Percentiles rank a stretch among this genome's conserved stretches.
These are phyloP conservation scores for Sphinx pinastri DNA, from an alignment of 2,888 invertebrate species.

Conservation along the genomic window DNA sequence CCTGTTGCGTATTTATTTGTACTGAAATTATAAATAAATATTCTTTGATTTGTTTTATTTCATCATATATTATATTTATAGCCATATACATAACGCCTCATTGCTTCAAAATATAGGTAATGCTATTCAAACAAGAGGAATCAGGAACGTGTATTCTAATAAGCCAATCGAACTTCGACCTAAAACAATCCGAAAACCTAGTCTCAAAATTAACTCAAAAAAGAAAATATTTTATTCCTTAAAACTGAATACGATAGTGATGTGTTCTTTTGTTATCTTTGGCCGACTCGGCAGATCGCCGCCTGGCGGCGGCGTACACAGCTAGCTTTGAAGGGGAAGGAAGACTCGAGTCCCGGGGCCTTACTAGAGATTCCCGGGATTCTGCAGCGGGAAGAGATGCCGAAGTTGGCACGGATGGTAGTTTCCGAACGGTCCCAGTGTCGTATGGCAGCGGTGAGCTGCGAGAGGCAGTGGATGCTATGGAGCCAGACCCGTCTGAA, in stretches of 20 bases:
- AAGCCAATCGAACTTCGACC: not conserved
- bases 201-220: not conserved
- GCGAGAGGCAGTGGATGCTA: constrained; percentile 74
- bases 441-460: constrained; percentile 77
- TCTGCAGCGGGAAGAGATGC: constrained; percentile 79
- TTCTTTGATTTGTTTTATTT: too few species aligned
- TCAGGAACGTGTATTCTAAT: too few species aligned
- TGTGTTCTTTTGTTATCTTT: constrained; percentile 84
- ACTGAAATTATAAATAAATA: too few species aligned
- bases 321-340: constrained; percentile 87
- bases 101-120: not conserved
- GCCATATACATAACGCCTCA: too few species aligned
- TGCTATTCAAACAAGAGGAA: not conserved
- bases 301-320: constrained; percentile 80
- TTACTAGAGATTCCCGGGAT: constrained; percentile 77
- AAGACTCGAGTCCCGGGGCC: constrained; percentile 78
- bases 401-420: constrained; percentile 78
- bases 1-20: too few species aligned
- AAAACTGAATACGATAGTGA: constrained; percentile 91
- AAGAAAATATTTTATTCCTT: constrained; percentile 35
- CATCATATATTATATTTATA: too few species aligned
- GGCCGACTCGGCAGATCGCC: constrained; percentile 84
- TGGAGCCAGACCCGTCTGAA: constrained; percentile 76
- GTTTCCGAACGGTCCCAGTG: constrained; percentile 62
- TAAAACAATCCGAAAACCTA: constrained; percentile 11